Evolutionary conservation across 2,888 invertebrate species (phyloP), one percentile per base, ranked within the genome.

Genomic region (Himalopsyche kuldschensis): DNA sequence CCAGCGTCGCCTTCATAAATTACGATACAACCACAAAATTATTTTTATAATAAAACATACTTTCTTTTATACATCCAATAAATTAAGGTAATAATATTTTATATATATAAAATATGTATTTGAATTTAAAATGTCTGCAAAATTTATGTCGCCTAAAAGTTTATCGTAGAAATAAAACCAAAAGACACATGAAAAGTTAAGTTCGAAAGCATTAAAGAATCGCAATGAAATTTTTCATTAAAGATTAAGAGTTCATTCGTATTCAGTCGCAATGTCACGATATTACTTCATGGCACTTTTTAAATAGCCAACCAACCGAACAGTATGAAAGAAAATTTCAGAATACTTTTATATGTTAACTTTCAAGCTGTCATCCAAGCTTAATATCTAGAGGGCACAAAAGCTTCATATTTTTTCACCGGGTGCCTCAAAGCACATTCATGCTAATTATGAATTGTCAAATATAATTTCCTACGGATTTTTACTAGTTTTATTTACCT

Each of bases 331-430:
- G 79, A 46, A 84, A 81, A 78, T 81, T 81, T 81, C 83, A 32
- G 81, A 84, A 81, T 75, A 84, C 83, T 81, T 81, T 84, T 84
- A 84, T 84, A 84, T 81, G 83, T 84, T 84, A 84, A 84, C 83
- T 84, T 81, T 75, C 81, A 48, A 78, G 83, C 83, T 81, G 83
- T 84, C 83, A 84, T 79, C 83, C 77, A 27, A 78, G 81, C 81
- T 84, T 84, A 84, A 84, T 81, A 84, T 81, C 83, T 63, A 78
- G 81, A 84, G 78, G 63, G 69, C 27, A 69, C 27, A 69, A 69
- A 69, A 69, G 69, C 30, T 27, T 15, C 69, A 69, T 30, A 69
- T 69, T 69, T 27, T 27, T 27, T 69, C 10, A 69, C 69, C 11
- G 27, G 69, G 27, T 69, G 69, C 15, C 69, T 27, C 69, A 69